These are phyloP conservation scores for Sturmia bella DNA, from an alignment of 2,888 invertebrate genomes.

Conservation along the genomic window DNA sequence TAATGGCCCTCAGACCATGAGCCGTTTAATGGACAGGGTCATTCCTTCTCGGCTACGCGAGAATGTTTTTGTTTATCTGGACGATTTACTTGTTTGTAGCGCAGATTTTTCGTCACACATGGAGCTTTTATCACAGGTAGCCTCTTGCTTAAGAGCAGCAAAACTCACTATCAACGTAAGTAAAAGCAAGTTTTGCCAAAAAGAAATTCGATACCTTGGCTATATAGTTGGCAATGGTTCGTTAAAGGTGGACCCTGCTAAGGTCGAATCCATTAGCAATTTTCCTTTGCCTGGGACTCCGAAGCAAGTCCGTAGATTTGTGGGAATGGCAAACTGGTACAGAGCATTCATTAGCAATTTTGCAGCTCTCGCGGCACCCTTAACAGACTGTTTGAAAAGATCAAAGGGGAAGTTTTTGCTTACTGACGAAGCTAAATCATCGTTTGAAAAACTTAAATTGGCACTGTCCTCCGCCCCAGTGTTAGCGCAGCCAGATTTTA, in stretches of 20 bases:
- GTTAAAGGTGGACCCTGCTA: slow-evolving; percentile 33
- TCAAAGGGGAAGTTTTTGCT: not conserved
- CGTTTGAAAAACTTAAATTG: not conserved
- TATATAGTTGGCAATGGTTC: not conserved
- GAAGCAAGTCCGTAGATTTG: not conserved
- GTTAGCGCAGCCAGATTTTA: not conserved
- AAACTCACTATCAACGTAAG: too few relatives aligned
- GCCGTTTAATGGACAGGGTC: not conserved
- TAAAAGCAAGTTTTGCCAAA: too few relatives aligned
- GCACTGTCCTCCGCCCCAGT: not conserved
- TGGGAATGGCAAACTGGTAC: not conserved
- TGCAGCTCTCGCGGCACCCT: not conserved
- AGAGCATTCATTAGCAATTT: not conserved
- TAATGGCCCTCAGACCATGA: too few relatives aligned
- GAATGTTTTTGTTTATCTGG: slow-evolving; percentile 9
- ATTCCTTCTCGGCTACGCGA: not conserved
- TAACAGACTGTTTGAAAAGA: not conserved
- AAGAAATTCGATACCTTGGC: too few relatives aligned
- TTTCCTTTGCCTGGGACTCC: slow-evolving; percentile 31
- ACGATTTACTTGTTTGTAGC: slow-evolving; percentile 16
- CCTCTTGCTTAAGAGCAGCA: not conserved
- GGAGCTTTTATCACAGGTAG: not conserved
- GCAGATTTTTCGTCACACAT: slow-evolving; percentile 6
- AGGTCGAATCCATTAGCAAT: slow-evolving; percentile 34
- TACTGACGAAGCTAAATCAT: not conserved